phyloP scores from a whole-genome alignment of 2,888 invertebrate species.

The Drosophila multiciliata region DNA sequence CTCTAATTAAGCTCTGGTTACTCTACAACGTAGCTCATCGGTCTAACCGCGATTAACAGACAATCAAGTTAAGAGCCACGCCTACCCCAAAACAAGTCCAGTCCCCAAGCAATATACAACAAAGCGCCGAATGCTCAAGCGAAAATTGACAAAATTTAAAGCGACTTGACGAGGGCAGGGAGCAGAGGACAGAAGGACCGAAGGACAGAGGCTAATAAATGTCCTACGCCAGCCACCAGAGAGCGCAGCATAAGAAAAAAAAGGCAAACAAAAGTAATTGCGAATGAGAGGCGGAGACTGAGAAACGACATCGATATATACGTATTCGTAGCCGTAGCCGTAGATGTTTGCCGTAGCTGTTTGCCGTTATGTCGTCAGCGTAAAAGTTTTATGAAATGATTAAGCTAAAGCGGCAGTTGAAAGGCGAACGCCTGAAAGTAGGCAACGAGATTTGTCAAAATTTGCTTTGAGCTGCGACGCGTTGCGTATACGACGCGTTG shows the following conservation, averaged over 20 bases:
- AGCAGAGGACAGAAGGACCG: conserved; percentile 11
- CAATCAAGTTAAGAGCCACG: conserved; percentile 53
- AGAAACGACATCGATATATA: conserved; percentile 25
- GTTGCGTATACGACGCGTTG: conserved; percentile 27
- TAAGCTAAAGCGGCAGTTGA: conserved; percentile 62
- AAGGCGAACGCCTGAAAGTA: conserved; percentile 41
- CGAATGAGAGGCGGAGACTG: conserved; percentile 30
- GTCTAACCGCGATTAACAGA: conserved; percentile 61
- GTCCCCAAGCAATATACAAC: conserved; percentile 22
- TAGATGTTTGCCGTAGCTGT: conserved; percentile 1
- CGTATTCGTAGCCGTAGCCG: not conserved
- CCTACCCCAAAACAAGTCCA: not conserved
- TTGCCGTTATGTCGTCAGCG: conserved; percentile 58
- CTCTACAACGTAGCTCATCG: conserved; percentile 29
- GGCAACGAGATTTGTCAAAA: conserved; percentile 68
- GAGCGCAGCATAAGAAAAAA: conserved; percentile 18
- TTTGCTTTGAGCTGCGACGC: conserved; percentile 22
- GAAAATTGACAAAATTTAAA: conserved; percentile 66
- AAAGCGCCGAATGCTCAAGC: conserved; percentile 40
- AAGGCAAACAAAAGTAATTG: conserved; percentile 60
- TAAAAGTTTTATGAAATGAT: conserved; percentile 79
- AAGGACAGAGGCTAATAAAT: conserved; percentile 55
- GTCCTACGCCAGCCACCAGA: conserved; percentile 41
- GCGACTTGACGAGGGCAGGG: conserved; percentile 20
- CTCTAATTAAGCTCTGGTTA: conserved; percentile 47